phyloP scores from a whole-genome alignment of 1,140 invertebrate genomes.

The Euschistus heros region DNA sequence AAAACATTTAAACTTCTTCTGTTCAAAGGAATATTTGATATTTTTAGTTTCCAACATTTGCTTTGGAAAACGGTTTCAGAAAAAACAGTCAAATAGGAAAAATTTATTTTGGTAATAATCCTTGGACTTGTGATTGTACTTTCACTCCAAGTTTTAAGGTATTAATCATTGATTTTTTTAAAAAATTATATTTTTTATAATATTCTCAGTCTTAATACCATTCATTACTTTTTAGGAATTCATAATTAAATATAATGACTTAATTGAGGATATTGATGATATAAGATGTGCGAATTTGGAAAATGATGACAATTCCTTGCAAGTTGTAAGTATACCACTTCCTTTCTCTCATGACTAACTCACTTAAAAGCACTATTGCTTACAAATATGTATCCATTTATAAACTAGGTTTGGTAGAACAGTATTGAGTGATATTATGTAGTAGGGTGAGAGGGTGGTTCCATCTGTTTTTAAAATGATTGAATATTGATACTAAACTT shows the following conservation, averaged over 20 bases:
- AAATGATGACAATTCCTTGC: constrained; percentile 46
- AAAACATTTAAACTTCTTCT: too few relatives aligned
- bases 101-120: constrained; percentile 60
- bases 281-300: constrained; percentile 49
- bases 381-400: too few relatives aligned
- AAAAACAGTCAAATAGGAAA: constrained; percentile 54
- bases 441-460: too few relatives aligned
- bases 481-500: too few relatives aligned
- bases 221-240: constrained; percentile 41
- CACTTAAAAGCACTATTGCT: too few relatives aligned
- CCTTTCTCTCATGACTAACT: neutral
- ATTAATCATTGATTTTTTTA: constrained; percentile 20
- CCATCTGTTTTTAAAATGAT: too few relatives aligned
- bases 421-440: too few relatives aligned
- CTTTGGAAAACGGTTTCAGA: constrained; percentile 62
- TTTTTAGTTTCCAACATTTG: constrained; percentile 60
- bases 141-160: constrained; percentile 64
- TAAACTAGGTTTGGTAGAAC: too few relatives aligned
- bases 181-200: neutral
- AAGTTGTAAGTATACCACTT: constrained; percentile 40
- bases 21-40: neutral
- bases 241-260: constrained; percentile 54
- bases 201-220: neutral
- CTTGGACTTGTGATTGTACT: constrained; percentile 69
- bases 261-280: constrained; percentile 54